These are phyloP conservation scores for Penaeus chinensis DNA, from an alignment of 1,140 invertebrate species.

Conservation along the genomic window DNA sequence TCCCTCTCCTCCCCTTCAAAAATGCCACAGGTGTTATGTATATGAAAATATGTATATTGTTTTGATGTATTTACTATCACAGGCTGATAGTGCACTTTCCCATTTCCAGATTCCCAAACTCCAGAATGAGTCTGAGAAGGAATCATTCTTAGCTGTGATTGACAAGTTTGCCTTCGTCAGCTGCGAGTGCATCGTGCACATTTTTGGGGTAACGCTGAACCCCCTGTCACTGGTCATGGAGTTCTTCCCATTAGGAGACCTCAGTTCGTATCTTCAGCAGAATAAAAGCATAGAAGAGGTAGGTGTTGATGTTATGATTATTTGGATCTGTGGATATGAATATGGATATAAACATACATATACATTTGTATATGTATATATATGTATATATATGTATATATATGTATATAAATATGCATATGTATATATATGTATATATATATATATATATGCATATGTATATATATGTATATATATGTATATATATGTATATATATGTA, in stretches of 20 bases:
- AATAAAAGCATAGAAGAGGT: slow-evolving; percentile 44
- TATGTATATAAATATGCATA: too few species aligned
- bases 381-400: too few species aligned
- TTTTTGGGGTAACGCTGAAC: slow-evolving; percentile 19
- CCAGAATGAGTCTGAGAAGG: slow-evolving; percentile 13
- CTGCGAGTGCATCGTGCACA: slow-evolving; percentile 40
- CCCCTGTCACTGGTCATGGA: slow-evolving; percentile 79
- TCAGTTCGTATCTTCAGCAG: slow-evolving; percentile 80
- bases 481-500: too few species aligned
- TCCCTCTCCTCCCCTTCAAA: too few species aligned
- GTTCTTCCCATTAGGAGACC: slow-evolving; percentile 79
- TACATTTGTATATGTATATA: too few species aligned
- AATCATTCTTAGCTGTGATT: slow-evolving; percentile 25
- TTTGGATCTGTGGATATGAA: too few species aligned
- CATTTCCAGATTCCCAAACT: slow-evolving; percentile 40
- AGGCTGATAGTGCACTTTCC: not conserved
- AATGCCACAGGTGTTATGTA: too few species aligned
- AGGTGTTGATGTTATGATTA: not conserved
- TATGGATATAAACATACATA: too few species aligned
- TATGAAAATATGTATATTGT: too few species aligned
- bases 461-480: too few species aligned
- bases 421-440: too few species aligned
- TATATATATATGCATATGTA: too few species aligned
- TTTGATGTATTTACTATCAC: not conserved
- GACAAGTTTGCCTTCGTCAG: slow-evolving; percentile 33